phyloP scores from a whole-genome alignment of 2,113 vertebrate genomes.

The Pica pica region DNA sequence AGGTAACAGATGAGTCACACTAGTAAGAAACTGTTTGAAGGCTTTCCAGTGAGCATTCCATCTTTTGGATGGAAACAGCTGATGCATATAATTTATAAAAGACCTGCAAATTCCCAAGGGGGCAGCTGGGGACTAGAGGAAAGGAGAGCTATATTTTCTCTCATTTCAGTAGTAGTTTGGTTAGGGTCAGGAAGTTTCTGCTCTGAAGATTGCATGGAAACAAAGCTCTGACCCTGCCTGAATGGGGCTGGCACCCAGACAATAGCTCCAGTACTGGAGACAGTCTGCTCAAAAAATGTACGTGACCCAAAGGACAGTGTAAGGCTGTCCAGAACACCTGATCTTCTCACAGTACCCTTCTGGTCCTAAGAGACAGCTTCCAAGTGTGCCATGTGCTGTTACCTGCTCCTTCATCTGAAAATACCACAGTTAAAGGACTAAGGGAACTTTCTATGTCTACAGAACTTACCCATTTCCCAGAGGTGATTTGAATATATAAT shows the following conservation, averaged over 20 bases:
- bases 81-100: neutral
- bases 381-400: neutral
- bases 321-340: neutral
- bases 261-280: neutral
- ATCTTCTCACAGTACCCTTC: neutral
- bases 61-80: slow-evolving; percentile 3
- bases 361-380: neutral
- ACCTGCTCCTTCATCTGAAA: neutral
- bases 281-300: neutral
- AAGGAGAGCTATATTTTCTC: neutral
- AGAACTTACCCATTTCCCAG: neutral
- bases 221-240: neutral
- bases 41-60: neutral
- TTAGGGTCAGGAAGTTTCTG: neutral
- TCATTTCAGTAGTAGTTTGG: neutral
- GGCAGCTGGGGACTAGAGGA: neutral
- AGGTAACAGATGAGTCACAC: slow-evolving; percentile 45
- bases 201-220: neutral
- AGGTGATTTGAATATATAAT: neutral
- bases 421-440: neutral
- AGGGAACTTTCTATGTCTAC: neutral
- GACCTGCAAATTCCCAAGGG: neutral
- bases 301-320: neutral
- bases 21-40: slow-evolving; percentile 2
- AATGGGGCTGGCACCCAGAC: neutral